Percentiles rank a stretch among this genome's conserved stretches.
Evolutionary conservation across 1,140 invertebrate species (phyloP).

Genomic region (Ceratosolen solmsi): DNA sequence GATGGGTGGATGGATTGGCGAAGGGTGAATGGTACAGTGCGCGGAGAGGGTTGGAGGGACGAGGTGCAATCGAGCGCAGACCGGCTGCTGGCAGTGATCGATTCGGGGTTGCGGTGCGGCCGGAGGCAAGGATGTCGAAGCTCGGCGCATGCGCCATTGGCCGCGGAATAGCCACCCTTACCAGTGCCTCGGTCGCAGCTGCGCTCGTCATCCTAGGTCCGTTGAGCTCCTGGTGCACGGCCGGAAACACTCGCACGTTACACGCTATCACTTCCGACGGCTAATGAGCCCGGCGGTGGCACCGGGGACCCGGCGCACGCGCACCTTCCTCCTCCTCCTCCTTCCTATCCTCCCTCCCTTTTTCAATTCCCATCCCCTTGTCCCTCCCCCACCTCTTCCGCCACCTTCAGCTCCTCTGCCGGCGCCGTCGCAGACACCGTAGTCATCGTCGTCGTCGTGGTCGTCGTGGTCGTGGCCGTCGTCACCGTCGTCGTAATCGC

Average conservation of each 20-base stretch:
- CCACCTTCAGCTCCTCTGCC: too few relatives aligned
- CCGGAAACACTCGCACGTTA: neutral
- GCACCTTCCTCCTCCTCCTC: neutral
- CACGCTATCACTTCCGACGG: constrained; percentile 17
- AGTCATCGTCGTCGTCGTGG: neutral
- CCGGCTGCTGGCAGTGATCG: neutral
- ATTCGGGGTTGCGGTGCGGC: neutral
- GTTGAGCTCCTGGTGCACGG: neutral
- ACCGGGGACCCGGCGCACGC: constrained; percentile 3
- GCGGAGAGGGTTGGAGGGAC: neutral
- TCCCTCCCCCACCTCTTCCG: neutral
- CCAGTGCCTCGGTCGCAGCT: constrained; percentile 15
- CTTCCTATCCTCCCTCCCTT: neutral
- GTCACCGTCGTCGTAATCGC: neutral
- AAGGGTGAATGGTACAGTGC: neutral
- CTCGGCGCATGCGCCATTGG: neutral
- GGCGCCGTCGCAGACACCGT: neutral
- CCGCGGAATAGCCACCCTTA: neutral
- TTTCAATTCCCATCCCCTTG: too few relatives aligned
- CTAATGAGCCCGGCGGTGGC: constrained; percentile 3
- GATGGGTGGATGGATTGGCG: too few relatives aligned
- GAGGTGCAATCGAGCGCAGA: too few relatives aligned
- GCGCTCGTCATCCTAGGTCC: constrained; percentile 3
- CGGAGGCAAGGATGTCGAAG: too few relatives aligned
- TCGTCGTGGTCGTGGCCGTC: neutral